These are phyloP conservation scores for Trichogramma dendrolimi DNA, from an alignment of 2,888 invertebrate species.

Conservation along the genomic window DNA sequence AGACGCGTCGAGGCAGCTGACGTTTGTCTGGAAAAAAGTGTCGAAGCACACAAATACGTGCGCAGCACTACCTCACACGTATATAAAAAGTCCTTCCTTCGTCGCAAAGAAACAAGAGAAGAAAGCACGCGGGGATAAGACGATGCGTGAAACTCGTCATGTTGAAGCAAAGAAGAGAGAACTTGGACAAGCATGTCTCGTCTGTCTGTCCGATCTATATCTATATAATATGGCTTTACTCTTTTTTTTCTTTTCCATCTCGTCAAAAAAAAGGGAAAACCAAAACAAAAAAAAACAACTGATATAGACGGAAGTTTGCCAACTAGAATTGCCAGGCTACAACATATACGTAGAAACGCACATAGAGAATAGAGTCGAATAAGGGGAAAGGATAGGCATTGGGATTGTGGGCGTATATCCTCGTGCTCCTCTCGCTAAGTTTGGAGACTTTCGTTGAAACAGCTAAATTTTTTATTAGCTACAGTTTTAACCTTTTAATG, in stretches of 20 bases:
- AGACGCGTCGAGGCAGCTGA: neutral
- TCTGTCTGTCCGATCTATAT: conserved; percentile 9
- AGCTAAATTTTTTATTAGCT: too few species aligned
- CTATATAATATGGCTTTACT: conserved; percentile 12
- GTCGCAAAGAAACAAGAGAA: neutral
- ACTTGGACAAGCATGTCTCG: conserved; percentile 24
- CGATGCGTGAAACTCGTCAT: conserved; percentile 23
- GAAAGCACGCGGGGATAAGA: neutral
- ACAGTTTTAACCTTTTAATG: too few species aligned
- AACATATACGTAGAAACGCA: too few species aligned
- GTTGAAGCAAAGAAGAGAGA: conserved; percentile 10
- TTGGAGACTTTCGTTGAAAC: too few species aligned
- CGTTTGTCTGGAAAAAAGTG: neutral
- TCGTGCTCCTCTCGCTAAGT: too few species aligned
- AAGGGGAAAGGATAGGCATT: too few species aligned
- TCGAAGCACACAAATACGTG: neutral
- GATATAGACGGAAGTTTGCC: neutral
- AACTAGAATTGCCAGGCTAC: conserved; percentile 8
- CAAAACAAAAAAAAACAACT: too few species aligned
- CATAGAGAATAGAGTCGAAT: too few species aligned
- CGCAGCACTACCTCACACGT: neutral
- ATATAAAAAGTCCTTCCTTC: neutral
- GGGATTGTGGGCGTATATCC: too few species aligned
- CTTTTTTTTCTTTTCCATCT: neutral
- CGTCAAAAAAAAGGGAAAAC: too few species aligned